These are phyloP conservation scores for Etheostoma nigrum DNA, from an alignment of 2,797 vertebrate genomes.

Conservation along the genomic window DNA sequence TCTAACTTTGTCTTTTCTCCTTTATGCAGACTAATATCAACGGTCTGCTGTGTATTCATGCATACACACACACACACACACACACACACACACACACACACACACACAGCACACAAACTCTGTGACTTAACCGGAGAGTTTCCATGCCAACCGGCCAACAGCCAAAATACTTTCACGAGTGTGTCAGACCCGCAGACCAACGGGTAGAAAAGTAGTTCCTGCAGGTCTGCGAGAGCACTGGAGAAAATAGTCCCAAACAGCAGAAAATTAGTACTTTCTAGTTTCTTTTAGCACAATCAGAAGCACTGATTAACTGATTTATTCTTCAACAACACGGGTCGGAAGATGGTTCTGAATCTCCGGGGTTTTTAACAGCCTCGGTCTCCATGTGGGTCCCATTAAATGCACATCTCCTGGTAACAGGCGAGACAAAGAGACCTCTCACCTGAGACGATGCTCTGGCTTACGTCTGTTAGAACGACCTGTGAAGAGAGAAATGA, in stretches of 20 bases:
- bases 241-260: constrained; percentile 6
- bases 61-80: background rate
- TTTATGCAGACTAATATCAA: too few relatives aligned
- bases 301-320: background rate
- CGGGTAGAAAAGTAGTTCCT: constrained; percentile 22
- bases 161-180: constrained; percentile 63
- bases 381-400: constrained; percentile 4
- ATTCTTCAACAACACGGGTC: too few relatives aligned
- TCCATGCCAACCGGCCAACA: constrained; percentile 59
- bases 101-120: constrained; percentile 15
- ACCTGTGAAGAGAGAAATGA: constrained; percentile 44
- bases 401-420: background rate
- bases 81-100: background rate
- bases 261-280: background rate
- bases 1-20: background rate
- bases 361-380: constrained; percentile 13
- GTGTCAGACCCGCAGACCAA: constrained; percentile 56
- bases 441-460: constrained; percentile 78
- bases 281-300: background rate
- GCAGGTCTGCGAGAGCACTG: background rate
- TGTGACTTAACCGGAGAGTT: constrained; percentile 46
- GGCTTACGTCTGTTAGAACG: constrained; percentile 75
- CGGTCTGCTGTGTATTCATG: background rate
- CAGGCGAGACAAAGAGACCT: background rate
- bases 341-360: constrained; percentile 5